Percentiles rank a stretch among this genome's conserved stretches.
Conservation (phyloP, 2,888 invertebrate species). For the Marasmarcha lunaedactyla region DNA sequence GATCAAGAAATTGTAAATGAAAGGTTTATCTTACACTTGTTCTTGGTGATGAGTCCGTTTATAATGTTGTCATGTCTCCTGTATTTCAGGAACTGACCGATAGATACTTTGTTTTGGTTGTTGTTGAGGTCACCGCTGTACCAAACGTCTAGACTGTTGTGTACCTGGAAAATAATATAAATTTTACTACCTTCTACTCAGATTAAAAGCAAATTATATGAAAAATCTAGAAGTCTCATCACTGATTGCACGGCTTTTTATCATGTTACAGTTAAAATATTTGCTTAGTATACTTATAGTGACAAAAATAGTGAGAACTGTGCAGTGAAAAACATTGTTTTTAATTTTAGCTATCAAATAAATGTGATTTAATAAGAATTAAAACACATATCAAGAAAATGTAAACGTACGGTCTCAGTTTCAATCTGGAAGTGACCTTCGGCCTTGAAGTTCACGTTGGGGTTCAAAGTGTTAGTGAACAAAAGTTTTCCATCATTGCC, state of each 20-base stretch:
- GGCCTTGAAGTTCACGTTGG: conserved; percentile 70
- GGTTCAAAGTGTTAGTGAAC: conserved; percentile 71
- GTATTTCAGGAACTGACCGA: conserved; percentile 52
- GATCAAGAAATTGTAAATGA: no score
- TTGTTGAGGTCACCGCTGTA: conserved; percentile 74
- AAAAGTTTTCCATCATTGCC: conserved; percentile 52
- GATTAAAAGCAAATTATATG: no score
- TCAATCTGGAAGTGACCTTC: conserved; percentile 64
- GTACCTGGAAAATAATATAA: conserved; percentile 24
- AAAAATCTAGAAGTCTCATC: no score
- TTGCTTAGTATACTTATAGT: conserved; percentile 3
- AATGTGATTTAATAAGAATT: no score
- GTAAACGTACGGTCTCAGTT: conserved; percentile 36
- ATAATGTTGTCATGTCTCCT: conserved; percentile 37
- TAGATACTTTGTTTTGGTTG: conserved; percentile 61
- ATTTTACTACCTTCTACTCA: no score
- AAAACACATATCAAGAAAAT: no score
- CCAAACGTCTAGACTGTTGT: conserved; percentile 64
- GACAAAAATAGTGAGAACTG: no score
- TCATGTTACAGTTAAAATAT: no score
- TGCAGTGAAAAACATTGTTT: no score
- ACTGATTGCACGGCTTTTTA: no score
- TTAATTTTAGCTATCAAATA: no score
- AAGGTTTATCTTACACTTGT: conserved; percentile 48
- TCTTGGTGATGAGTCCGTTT: conserved; percentile 61